Base-by-base conservation (phyloP, 1,140 invertebrate genomes). In the Aphaenogaster rudis region DNA sequence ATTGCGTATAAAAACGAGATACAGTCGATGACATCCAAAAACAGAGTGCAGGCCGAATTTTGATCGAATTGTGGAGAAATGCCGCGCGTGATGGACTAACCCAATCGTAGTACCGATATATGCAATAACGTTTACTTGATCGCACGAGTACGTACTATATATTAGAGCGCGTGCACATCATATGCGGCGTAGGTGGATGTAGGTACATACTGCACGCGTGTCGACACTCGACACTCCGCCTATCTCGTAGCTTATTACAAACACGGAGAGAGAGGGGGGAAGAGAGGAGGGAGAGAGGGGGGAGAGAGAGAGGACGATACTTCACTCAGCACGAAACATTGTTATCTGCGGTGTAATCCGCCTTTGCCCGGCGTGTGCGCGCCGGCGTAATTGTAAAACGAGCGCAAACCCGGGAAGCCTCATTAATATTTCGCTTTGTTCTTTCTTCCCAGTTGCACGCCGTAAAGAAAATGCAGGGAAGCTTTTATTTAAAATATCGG, bases 51-150 rank as follows among this genome's bases (percentile, higher is more conserved):
- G n/a, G 2, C 54, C 15, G n/a, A 57, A 57, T 74, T 6, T 74
- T 28, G 28, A 48, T 74, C 52, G n/a, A 33, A 48, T 59, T 52
- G 21, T 13, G 52, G 9, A 59, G 66, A 59, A 48, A 72, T 74
- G 11, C 28, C 66, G 80, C 17, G 11, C n/a, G n/a, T 63, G 21
- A 74, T 69, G 69, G 39, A n/a, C 28, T 72, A 82, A 84, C 74
- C 33, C 42, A 74, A 61, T 63, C 69, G 28, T 21, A 63, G 28
- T 45, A 48, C 13, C 54, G 69, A 84, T 48, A 57, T 50, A 28
- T 69, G 21, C 28, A 82, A 82, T 82, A 82, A 84, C 8, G 42
- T 84, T 84, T 84, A 74, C 69, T 59, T 61, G 33, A 72, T 61
- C 42, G 52, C 48, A 57, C 50, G 1, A 21, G 2, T 72, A 67